phyloP scores from a whole-genome alignment of 2,113 vertebrate genomes.

The Bagarius yarrelli region DNA sequence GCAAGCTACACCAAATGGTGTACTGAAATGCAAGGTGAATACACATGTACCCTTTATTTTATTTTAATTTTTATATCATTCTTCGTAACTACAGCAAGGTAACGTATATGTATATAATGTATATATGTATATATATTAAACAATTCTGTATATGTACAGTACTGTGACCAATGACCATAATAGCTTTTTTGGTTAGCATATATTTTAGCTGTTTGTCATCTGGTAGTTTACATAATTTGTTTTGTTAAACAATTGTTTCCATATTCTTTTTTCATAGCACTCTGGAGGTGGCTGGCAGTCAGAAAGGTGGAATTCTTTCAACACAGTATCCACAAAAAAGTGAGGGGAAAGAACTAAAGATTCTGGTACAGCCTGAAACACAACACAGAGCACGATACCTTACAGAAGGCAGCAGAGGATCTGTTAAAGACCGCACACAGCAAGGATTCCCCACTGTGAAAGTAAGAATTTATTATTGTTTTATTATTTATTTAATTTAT shows the following conservation, averaged over 20 bases:
- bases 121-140: too few species aligned
- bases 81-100: too few species aligned
- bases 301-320: conserved; percentile 85
- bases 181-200: background rate
- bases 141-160: background rate
- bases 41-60: too few species aligned
- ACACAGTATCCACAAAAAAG: conserved; percentile 89
- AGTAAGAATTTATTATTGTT: conserved; percentile 68
- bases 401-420: conserved; percentile 96
- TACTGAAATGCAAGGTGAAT: too few species aligned
- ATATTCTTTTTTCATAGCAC: conserved; percentile 57
- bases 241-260: conserved; percentile 32
- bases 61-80: too few species aligned
- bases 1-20: too few species aligned
- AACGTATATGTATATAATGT: too few species aligned
- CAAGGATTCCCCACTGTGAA: conserved; percentile 97
- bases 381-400: conserved; percentile 96
- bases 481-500: background rate
- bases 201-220: background rate
- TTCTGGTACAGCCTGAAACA: conserved; percentile 95
- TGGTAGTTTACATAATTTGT: background rate
- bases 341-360: conserved; percentile 96
- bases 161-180: background rate
- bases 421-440: conserved; percentile 95
- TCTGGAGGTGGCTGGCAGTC: conserved; percentile 61